Conservation (phyloP, 2,888 invertebrate genomes). For the Habrosyne pyritoides region DNA sequence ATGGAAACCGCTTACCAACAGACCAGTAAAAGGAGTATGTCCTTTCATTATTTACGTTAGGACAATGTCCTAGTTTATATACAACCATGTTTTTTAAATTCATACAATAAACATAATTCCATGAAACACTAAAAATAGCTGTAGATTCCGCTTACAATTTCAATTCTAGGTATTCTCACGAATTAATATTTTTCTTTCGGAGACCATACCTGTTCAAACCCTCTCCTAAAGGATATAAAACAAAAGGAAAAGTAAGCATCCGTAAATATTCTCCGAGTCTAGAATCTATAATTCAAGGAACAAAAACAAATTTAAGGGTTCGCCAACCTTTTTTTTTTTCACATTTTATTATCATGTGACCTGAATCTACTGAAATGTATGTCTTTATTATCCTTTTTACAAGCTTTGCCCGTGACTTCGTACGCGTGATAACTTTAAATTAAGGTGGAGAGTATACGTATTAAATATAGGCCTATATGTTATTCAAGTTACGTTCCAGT, state of each 20-base stretch:
- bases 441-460: no score
- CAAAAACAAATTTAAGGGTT: not conserved
- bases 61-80: no score
- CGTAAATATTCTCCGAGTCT: not conserved
- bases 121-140: slow-evolving; percentile 10
- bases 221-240: not conserved
- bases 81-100: no score
- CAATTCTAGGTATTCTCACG: not conserved
- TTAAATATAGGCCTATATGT: no score
- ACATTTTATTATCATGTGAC: not conserved
- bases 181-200: not conserved
- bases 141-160: not conserved
- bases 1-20: no score
- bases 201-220: not conserved
- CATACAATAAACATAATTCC: not conserved
- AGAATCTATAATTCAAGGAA: not conserved
- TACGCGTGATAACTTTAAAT: no score
- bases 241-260: not conserved
- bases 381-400: not conserved
- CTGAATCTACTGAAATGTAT: not conserved
- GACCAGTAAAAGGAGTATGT: no score
- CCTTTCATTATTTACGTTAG: no score
- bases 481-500: no score
- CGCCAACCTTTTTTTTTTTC: not conserved
- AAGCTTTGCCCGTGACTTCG: not conserved